Evolutionary conservation across 2,113 vertebrate species (phyloP), one percentile per base, ranked within the genome.

Genomic region (Bubo blakistoni): DNA sequence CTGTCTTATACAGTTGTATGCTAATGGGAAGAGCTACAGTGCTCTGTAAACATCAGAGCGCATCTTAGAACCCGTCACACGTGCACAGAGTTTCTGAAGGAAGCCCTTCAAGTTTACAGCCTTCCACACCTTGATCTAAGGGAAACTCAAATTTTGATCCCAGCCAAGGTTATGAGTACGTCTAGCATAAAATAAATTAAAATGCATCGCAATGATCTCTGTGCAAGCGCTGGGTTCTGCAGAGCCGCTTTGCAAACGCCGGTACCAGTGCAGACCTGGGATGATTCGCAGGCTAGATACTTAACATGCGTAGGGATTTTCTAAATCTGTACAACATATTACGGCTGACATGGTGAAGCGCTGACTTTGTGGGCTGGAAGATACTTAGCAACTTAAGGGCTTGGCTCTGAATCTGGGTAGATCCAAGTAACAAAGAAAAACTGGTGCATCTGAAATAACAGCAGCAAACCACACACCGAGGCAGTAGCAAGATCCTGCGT

Each of bases 1-100:
- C 72, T 96, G 90, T 34, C 73, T 90, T 92, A 19, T 4, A 17
- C 27, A 32, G 61, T 38, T 92, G 81, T 36, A 42, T 19, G 90
- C 8, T 49, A 86, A 94, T 18, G 67, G 67, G 62, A 79, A 87
- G 62, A 89, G 80, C 94, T 84, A 10, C 79, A 16, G 51, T 1
- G 67, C 81, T 89, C 91, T 27, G 78, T 81, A 94, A 92, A 93
- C 95, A 96, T 5, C 92, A n/a, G 66, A 73, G 77, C 24, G 9
- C 72, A 38, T 84, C 79, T 61, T 15, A 20, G 72, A 54, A 92
- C 62, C 65, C 58, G 34, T 13, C 57, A 26, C 72, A 44, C 4
- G 0, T 16, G 46, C 76, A 11, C 0, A 0, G 59, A 26, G 27
- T 10, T 84, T 42, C 85, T 88, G 82, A 55, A 86, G 78, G 58